phyloP scores from a whole-genome alignment of 2,888 invertebrate genomes.

The Osmoderma eremita region DNA sequence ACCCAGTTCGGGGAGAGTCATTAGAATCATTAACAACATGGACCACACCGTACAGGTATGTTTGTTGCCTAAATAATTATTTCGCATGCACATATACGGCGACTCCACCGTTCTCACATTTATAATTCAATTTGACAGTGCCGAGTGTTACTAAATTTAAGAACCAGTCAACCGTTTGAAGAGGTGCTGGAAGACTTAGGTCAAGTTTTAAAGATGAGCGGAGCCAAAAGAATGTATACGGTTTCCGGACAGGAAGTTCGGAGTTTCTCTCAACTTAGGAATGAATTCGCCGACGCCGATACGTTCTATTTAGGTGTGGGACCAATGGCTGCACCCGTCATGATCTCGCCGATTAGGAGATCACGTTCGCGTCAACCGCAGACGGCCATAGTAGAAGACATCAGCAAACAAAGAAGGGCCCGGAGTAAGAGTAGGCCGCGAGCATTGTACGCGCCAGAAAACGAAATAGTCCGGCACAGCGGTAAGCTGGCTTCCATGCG shows the following conservation, averaged over 20 bases:
- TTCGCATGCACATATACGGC: too few species aligned
- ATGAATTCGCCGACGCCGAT: slow-evolving; percentile 91
- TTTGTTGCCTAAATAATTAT: neutral
- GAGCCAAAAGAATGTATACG: slow-evolving; percentile 91
- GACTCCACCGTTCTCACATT: too few species aligned
- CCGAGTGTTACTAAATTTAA: slow-evolving; percentile 88
- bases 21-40: slow-evolving; percentile 93
- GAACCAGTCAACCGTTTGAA: slow-evolving; percentile 93
- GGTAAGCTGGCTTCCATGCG: slow-evolving; percentile 63
- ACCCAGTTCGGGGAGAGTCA: slow-evolving; percentile 85
- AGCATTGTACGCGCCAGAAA: slow-evolving; percentile 85
- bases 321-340: slow-evolving; percentile 64
- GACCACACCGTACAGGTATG: slow-evolving; percentile 88
- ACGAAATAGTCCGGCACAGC: slow-evolving; percentile 81
- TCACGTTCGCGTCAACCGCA: slow-evolving; percentile 72
- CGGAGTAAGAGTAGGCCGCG: slow-evolving; percentile 87
- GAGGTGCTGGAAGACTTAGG: slow-evolving; percentile 93
- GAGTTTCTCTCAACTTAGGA: slow-evolving; percentile 92
- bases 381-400: slow-evolving; percentile 66
- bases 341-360: slow-evolving; percentile 73
- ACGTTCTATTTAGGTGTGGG: slow-evolving; percentile 84
- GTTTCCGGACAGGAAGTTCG: slow-evolving; percentile 92
- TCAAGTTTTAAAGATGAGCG: slow-evolving; percentile 90
- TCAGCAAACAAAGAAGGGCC: slow-evolving; percentile 71
- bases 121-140: slow-evolving; percentile 68